phyloP scores from a whole-genome alignment of 92 coral and sea anemone genomes.

The Pocillopora grandis region DNA sequence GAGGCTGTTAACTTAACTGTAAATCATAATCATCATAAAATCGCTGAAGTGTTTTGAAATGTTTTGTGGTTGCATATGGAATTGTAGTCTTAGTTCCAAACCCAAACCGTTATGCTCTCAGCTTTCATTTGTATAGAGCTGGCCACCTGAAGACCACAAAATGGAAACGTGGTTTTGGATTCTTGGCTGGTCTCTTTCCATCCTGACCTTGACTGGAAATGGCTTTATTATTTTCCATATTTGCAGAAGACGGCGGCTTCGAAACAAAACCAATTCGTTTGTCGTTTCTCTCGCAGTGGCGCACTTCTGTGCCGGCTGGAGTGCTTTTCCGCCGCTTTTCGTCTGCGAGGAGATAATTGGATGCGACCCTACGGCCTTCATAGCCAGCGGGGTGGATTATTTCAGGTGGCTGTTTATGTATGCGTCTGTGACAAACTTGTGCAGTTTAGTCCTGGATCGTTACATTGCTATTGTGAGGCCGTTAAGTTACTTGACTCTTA shows the following conservation, averaged over 20 bases:
- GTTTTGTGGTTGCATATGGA: no score
- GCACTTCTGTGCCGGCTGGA: neutral
- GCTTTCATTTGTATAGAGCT: neutral
- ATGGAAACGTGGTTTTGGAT: slow-evolving; percentile 12
- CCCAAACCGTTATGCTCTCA: neutral
- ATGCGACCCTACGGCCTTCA: neutral
- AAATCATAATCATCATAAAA: no score
- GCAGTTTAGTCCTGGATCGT: neutral
- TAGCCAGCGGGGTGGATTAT: no score
- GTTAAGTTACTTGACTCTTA: neutral
- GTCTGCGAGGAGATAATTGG: neutral
- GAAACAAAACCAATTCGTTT: slow-evolving; percentile 10
- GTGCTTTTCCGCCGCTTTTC: neutral
- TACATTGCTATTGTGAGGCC: slow-evolving; percentile 19
- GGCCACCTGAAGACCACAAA: neutral
- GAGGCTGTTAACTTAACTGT: no score
- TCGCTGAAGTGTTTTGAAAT: no score
- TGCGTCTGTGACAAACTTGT: slow-evolving; percentile 5
- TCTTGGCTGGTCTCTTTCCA: slow-evolving; percentile 10
- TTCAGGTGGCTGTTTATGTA: neutral
- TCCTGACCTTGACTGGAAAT: slow-evolving; percentile 1
- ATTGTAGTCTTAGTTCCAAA: no score
- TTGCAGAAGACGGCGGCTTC: slow-evolving; percentile 7
- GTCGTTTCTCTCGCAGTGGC: slow-evolving; percentile 21
- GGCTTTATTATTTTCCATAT: slow-evolving; percentile 15